Conservation (phyloP, 2,113 vertebrate genomes). For the Nothoprocta perdicaria region DNA sequence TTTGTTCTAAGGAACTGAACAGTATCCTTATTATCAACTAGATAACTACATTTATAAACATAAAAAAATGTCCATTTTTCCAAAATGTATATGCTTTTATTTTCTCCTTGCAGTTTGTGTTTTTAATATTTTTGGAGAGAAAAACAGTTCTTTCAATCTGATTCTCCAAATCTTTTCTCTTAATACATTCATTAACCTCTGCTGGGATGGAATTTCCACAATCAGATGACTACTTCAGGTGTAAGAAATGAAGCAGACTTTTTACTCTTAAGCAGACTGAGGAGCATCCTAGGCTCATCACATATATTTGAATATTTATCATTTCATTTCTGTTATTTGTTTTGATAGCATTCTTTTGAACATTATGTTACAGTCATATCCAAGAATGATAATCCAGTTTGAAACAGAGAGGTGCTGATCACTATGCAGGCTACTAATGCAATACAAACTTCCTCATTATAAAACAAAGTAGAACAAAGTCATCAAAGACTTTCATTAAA, state of each 20-base stretch:
- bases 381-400: neutral
- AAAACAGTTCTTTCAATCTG: neutral
- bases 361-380: neutral
- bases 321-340: neutral
- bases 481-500: neutral
- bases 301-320: neutral
- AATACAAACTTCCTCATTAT: neutral
- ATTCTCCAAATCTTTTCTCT: neutral
- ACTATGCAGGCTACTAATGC: neutral
- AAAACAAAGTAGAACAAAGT: neutral
- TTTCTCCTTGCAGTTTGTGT: neutral
- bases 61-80: neutral
- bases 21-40: neutral
- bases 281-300: neutral
- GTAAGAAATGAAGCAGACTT: neutral
- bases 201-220: neutral
- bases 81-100: neutral
- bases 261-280: neutral
- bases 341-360: neutral
- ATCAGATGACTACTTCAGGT: neutral
- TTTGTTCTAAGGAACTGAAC: neutral
- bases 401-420: neutral
- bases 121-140: slow-evolving; percentile 3
- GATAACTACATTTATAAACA: neutral
- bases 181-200: neutral